Evolutionary conservation across 1,140 invertebrate species (phyloP), one percentile per base, ranked within the genome.

Genomic region (Samia ricini): DNA sequence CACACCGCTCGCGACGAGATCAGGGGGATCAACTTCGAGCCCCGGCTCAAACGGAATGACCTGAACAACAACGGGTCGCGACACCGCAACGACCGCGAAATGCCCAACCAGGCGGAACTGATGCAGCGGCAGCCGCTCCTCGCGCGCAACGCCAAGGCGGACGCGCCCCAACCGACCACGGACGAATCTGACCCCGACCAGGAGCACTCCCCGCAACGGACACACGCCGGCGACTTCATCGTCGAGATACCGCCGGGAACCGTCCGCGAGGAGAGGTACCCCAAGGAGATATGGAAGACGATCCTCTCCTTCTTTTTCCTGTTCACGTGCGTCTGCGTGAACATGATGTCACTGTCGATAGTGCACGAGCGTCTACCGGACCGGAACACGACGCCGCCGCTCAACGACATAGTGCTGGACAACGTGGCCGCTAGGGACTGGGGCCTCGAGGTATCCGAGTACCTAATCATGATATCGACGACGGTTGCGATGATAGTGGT

Each of bases 331-430:
- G 86, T 90, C 51, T 88, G 83, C 63, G 75, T 91, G 57, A 91
- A 91, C 69, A 91, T 91, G 89, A 81, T 93, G 63, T 96, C 96
- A 3, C 91, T 98, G 68, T 95, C 96, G 50, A 85, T 97, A 73
- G 94, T 96, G 54, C 96, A 98, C 88, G 96, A 98, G 83, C 92
- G 95, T 63, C 93, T 97, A 55, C 96, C 96, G 36, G 94, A 96
- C 85, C 90, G 94, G 62, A 89, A 92, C 22, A 92, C 87, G 0
- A 94, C 94, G 72, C 91, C 91, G 54, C 96, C 96, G 29, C 92
- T 98, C 59, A 95, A 95, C 23, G 97, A 98, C 82, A 91, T 96
- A 42, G 92, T 97, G 69, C 92, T 97, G 36, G 95, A 97, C 88
- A 94, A 95, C 77, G 87, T 97, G 42, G 89, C 90, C 56, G 92